Conservation (phyloP, 1,140 invertebrate species). For the Cherax destructor region DNA sequence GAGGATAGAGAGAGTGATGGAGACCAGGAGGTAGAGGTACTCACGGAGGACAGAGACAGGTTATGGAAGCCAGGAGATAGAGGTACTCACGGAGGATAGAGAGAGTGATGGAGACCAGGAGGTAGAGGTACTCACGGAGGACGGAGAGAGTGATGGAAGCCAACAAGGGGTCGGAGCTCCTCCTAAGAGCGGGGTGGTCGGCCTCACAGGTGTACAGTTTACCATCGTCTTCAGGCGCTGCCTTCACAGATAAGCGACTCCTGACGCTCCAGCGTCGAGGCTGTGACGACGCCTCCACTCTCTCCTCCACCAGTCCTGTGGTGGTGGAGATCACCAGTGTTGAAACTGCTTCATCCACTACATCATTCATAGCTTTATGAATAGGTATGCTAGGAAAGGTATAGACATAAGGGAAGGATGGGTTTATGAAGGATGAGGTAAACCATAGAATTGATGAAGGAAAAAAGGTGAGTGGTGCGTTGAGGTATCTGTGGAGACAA, state of each 20-base stretch:
- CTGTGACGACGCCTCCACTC: conserved; percentile 17
- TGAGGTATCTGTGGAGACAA: too few species aligned
- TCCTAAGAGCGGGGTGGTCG: conserved; percentile 23
- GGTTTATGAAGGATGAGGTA: too few species aligned
- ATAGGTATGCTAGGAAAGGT: too few species aligned
- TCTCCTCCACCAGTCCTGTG: conserved; percentile 37
- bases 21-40: too few species aligned
- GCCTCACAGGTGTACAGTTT: conserved; percentile 30
- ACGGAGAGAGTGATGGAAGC: conserved; percentile 49
- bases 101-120: too few species aligned
- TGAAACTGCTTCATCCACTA: neutral
- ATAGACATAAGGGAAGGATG: too few species aligned
- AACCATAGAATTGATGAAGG: too few species aligned
- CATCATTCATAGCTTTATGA: too few species aligned
- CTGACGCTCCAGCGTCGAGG: conserved; percentile 27
- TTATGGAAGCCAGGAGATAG: neutral
- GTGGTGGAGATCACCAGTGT: neutral
- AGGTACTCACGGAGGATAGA: conserved; percentile 17
- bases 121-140: conserved; percentile 17
- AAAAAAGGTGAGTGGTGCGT: too few species aligned
- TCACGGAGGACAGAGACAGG: too few species aligned
- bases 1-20: neutral
- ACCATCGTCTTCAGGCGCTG: conserved; percentile 14
- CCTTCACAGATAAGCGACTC: conserved; percentile 29
- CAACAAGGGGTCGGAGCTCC: neutral